Evolutionary conservation across 2,888 invertebrate genomes (phyloP).

Genomic region (Alsophila aescularia): DNA sequence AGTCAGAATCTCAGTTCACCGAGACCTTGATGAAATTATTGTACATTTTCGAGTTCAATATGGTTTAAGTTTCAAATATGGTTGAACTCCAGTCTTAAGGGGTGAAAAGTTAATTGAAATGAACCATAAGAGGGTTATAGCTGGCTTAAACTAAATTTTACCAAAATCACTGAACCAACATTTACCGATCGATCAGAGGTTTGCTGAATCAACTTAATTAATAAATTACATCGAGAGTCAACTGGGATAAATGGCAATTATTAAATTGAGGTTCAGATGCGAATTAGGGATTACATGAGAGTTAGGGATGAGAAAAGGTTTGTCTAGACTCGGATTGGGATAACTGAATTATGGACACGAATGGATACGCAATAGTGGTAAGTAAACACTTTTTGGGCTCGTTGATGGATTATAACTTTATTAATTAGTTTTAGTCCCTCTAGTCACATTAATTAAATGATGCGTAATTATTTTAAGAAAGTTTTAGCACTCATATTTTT

Average conservation of each 20-base stretch:
- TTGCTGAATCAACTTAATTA: constrained; percentile 3
- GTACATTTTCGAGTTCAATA: too few relatives aligned
- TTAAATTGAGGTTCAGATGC: constrained; percentile 10
- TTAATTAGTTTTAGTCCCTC: too few relatives aligned
- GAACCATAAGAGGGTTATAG: too few relatives aligned
- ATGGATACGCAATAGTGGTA: neutral
- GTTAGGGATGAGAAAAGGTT: constrained; percentile 4
- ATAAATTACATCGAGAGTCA: constrained; percentile 7
- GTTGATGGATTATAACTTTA: neutral
- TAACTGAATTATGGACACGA: constrained; percentile 3
- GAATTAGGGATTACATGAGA: neutral
- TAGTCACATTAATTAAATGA: too few relatives aligned
- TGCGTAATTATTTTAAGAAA: too few relatives aligned
- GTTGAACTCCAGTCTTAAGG: too few relatives aligned
- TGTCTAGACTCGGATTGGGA: constrained; percentile 9
- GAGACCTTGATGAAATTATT: too few relatives aligned
- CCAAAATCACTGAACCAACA: neutral
- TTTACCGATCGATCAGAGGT: constrained; percentile 1
- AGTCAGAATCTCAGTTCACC: too few relatives aligned
- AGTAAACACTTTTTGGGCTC: neutral
- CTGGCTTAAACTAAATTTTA: neutral
- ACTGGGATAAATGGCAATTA: constrained; percentile 4
- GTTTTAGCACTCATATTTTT: too few relatives aligned
- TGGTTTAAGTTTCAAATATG: too few relatives aligned
- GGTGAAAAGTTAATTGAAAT: too few relatives aligned